Evolutionary conservation across 2,888 invertebrate species (phyloP).

Genomic region (Alviniconcha strummeri): DNA sequence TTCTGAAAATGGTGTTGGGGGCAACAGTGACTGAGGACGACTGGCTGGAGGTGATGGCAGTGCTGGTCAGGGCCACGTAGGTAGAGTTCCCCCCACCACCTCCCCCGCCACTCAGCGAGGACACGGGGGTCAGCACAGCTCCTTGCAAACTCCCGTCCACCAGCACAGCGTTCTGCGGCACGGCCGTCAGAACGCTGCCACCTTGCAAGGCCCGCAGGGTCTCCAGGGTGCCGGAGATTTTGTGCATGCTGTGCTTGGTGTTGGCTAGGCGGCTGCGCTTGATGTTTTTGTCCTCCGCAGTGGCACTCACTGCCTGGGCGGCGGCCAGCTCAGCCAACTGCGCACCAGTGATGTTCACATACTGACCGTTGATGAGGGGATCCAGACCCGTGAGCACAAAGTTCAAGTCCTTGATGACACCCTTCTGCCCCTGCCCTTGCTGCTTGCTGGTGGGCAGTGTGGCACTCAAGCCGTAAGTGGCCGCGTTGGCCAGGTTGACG

Average conservation of each 20-base stretch:
- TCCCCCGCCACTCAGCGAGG: conserved; percentile 9
- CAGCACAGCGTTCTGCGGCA: conserved; percentile 52
- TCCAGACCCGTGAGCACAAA: conserved; percentile 59
- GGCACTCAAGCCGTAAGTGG: conserved; percentile 40
- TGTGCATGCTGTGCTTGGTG: conserved; percentile 43
- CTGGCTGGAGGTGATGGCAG: conserved; percentile 25
- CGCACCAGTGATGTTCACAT: conserved; percentile 59
- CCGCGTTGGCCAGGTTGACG: conserved; percentile 37
- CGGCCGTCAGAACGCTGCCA: conserved; percentile 37
- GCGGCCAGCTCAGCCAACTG: conserved; percentile 52
- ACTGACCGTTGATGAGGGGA: conserved; percentile 62
- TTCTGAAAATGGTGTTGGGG: conserved; percentile 32
- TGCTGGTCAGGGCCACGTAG: conserved; percentile 38
- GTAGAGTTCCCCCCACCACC: conserved; percentile 33
- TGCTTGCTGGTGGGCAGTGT: conserved; percentile 42
- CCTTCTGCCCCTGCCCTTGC: conserved; percentile 47
- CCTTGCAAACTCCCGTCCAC: conserved; percentile 56
- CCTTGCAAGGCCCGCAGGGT: conserved; percentile 38
- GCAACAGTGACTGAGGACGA: conserved; percentile 29
- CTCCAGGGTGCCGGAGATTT: conserved; percentile 42
- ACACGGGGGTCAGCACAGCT: conserved; percentile 40
- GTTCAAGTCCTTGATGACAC: conserved; percentile 56
- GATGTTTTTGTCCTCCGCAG: conserved; percentile 39
- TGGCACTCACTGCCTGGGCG: conserved; percentile 43
- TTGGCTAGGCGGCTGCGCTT: conserved; percentile 41